Percentiles rank a stretch among this genome's conserved stretches.
Evolutionary conservation across 2,888 invertebrate genomes (phyloP).

Genomic region (Sipha maydis): DNA sequence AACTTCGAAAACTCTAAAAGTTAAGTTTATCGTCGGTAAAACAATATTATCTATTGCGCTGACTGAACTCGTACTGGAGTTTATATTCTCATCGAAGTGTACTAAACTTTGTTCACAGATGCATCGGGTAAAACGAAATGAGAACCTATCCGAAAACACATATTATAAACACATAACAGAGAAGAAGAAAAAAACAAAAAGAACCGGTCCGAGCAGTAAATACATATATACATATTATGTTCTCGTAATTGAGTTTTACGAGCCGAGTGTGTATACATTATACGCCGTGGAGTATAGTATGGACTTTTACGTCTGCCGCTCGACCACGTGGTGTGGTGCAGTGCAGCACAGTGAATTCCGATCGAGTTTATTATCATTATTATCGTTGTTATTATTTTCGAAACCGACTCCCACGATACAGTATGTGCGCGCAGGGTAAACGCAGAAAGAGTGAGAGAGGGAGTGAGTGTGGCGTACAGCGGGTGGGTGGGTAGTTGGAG

Average conservation of each 20-base stretch:
- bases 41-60: no score
- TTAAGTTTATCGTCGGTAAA: no score
- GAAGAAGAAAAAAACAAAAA: not conserved
- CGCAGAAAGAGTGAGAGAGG: no score
- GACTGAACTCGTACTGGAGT: no score
- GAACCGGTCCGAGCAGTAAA: not conserved
- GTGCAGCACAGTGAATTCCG: not conserved
- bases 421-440: not conserved
- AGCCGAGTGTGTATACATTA: not conserved
- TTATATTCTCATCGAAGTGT: no score
- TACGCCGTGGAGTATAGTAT: not conserved
- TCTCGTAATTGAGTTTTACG: constrained; percentile 34
- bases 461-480: no score
- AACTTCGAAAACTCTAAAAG: no score
- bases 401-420: constrained; percentile 33
- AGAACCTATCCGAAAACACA: no score
- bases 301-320: not conserved
- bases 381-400: not conserved
- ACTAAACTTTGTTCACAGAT: no score
- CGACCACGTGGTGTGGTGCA: not conserved
- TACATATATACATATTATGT: not conserved
- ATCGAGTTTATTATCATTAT: constrained; percentile 22
- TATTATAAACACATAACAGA: not conserved
- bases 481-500: no score
- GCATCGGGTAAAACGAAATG: no score